These are phyloP conservation scores for Myiopsitta monachus DNA, from an alignment of 2,113 vertebrate genomes.

Conservation along the genomic window DNA sequence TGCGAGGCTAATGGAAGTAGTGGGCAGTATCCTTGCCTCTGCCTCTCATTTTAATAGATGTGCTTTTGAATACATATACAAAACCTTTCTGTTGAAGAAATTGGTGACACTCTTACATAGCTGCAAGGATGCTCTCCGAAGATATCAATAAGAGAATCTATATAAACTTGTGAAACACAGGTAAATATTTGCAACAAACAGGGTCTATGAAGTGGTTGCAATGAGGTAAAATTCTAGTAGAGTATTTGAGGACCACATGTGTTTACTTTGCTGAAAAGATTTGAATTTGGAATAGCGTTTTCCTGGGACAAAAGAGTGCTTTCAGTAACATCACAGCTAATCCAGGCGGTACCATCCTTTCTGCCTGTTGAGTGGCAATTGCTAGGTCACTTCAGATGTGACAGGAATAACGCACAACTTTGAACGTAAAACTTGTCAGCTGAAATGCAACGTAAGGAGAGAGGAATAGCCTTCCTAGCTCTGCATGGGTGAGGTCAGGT, in stretches of 20 bases:
- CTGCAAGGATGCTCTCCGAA: background rate
- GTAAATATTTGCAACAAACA: background rate
- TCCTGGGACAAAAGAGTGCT: background rate
- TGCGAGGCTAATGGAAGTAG: background rate
- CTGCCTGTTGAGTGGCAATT: background rate
- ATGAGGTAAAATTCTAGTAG: background rate
- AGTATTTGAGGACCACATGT: background rate
- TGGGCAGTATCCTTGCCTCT: background rate
- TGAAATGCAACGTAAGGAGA: background rate
- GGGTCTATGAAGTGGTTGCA: background rate
- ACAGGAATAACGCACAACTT: background rate
- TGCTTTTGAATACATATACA: background rate
- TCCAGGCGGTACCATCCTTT: background rate
- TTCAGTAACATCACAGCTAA: background rate
- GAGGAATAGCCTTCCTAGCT: background rate
- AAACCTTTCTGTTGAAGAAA: background rate
- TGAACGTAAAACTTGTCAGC: background rate
- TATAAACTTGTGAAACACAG: background rate
- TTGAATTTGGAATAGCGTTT: background rate
- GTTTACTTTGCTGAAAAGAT: background rate
- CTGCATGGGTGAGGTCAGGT: fast-evolving
- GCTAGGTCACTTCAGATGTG: background rate
- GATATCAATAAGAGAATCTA: background rate
- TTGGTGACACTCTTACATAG: background rate
- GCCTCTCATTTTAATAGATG: background rate